Percentiles rank a stretch among this genome's conserved stretches.
These are phyloP conservation scores for Heteractis magnifica DNA, from an alignment of 92 coral and sea anemone genomes.

Conservation along the genomic window DNA sequence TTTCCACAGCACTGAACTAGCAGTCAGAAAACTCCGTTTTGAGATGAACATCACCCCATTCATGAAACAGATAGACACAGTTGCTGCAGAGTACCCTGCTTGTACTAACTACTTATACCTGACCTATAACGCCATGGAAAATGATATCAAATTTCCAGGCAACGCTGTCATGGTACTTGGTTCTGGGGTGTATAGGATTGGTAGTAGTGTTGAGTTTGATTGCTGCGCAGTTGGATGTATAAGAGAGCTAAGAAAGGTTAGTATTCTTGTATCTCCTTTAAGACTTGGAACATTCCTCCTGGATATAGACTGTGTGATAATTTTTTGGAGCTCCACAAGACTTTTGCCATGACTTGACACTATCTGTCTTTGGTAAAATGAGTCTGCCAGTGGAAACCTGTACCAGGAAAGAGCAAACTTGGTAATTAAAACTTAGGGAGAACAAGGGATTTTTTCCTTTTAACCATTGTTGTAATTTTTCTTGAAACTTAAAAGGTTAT, in stretches of 20 bases:
- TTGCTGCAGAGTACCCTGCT: conserved; percentile 98
- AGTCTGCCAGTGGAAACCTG: no score
- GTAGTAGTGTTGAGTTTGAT: conserved; percentile 99
- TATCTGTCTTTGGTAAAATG: no score
- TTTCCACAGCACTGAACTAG: conserved; percentile 78
- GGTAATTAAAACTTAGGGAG: no score
- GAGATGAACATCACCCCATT: conserved; percentile 72
- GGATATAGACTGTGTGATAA: no score
- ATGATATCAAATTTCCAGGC: conserved; percentile 79
- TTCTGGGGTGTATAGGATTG: conserved; percentile 97
- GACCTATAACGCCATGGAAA: conserved; percentile 83
- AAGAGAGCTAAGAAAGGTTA: conserved; percentile 88
- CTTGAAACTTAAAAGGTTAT: no score
- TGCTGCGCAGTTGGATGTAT: conserved; percentile 99
- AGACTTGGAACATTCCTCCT: no score
- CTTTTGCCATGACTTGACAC: no score
- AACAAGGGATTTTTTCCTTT: no score
- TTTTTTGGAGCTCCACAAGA: no score
- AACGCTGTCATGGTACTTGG: conserved; percentile 94
- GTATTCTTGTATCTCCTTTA: no score
- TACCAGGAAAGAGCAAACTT: no score
- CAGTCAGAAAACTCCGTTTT: conserved; percentile 81
- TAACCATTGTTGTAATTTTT: no score
- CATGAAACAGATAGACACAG: conserved; percentile 94
- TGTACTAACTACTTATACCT: conserved; percentile 94